Evolutionary conservation across 2,113 vertebrate genomes (phyloP).

Genomic region (Plectropomus leopardus): DNA sequence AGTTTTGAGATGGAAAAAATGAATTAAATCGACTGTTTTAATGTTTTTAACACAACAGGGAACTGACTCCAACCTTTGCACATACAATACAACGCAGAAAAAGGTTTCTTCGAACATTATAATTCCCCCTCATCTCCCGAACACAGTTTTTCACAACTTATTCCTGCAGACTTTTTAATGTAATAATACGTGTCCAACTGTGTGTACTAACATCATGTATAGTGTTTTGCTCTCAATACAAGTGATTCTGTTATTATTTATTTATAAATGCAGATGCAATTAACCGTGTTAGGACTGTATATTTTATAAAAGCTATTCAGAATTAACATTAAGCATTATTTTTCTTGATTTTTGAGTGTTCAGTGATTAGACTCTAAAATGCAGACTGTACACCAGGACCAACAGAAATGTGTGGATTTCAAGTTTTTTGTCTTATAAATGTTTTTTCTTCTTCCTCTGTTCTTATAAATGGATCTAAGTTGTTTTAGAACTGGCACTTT

Average conservation of each 20-base stretch:
- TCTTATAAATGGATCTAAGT: constrained; percentile 62
- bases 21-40: not conserved
- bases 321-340: constrained; percentile 23
- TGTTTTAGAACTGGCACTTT: constrained; percentile 49
- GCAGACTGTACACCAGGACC: constrained; percentile 55
- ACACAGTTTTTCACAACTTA: constrained; percentile 19
- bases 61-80: not conserved
- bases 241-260: constrained; percentile 78
- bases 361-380: constrained; percentile 21
- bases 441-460: constrained; percentile 29
- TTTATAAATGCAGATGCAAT: constrained; percentile 66
- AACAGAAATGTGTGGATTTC: constrained; percentile 53
- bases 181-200: constrained; percentile 32
- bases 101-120: not conserved
- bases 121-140: constrained; percentile 5
- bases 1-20: not conserved
- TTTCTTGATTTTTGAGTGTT: constrained; percentile 23
- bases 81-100: constrained; percentile 5
- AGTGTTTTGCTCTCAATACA: constrained; percentile 51
- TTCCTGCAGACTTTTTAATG: constrained; percentile 33
- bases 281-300: constrained; percentile 65
- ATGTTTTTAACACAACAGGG: constrained; percentile 10
- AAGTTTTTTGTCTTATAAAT: constrained; percentile 37
- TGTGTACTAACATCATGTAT: constrained; percentile 73
- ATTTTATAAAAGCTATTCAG: constrained; percentile 48